Evolutionary conservation across 2,797 vertebrate species (phyloP), one percentile per base, ranked within the genome.

Genomic region (Bucorvus abyssinicus): DNA sequence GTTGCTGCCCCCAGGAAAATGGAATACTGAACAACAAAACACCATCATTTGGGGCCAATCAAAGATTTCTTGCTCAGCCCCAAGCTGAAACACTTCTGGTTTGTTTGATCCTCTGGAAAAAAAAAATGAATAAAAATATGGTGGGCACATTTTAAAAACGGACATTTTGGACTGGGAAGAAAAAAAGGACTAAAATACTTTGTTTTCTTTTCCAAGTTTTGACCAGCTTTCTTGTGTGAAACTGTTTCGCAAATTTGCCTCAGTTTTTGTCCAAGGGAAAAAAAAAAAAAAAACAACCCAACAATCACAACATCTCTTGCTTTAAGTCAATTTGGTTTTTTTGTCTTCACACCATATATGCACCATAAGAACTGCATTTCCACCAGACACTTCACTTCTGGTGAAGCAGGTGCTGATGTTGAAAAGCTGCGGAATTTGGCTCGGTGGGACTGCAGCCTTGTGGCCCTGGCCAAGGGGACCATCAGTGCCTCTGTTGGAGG

Each of bases 31-130:
- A 32, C 90, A 95, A 82, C 77, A 94, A 81, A 93, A 82, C 40
- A 49, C 7, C 65, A 82, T 92, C 63, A 79, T 97, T 95, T 95
- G 92, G 67, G 86, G 86, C 67, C 88, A 95, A 49, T 88, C 91
- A 93, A 90, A 89, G 74, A 79, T 84, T 91, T 73, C 81, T 92
- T 56, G 14, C 68, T 84, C 80, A 79, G 90, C 63, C 67, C 56
- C 40, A 69, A 90, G 92, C 74, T 69, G 70, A 60, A 92, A 76
- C 24, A 17, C 27, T 93, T 86, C 70, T 53, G 71, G 65, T 74
- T 71, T 68, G 8, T 90, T 94, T 96, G 84, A 93, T 63, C 60
- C 18, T 50, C 44, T 80, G 36, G 29, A 21, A 34, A 65, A 61
- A 52, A n/a, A 49, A 50, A 81, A n/a, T 57, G 61, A 44, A 85